Percentiles rank a stretch among this genome's conserved stretches.
These are phyloP conservation scores for Lochmaea capreae DNA, from an alignment of 2,888 invertebrate genomes.

Conservation along the genomic window DNA sequence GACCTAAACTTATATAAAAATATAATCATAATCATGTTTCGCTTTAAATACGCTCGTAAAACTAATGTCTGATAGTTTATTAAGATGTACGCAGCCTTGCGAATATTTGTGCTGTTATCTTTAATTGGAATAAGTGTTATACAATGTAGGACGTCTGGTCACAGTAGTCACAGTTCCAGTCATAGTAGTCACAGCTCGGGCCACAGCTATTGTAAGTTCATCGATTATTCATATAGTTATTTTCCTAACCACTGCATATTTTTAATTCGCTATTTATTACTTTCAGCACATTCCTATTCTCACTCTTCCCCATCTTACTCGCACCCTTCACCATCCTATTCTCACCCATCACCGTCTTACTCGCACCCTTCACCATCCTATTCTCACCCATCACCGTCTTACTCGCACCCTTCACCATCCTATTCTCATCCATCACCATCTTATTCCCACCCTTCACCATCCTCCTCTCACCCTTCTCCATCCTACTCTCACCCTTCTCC, in stretches of 20 bases:
- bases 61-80: neutral
- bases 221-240: too few species aligned
- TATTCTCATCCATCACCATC: slow-evolving; percentile 31
- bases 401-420: slow-evolving; percentile 37
- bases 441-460: slow-evolving; percentile 28
- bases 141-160: neutral
- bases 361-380: slow-evolving; percentile 20
- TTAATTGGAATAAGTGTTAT: neutral
- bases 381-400: slow-evolving; percentile 37
- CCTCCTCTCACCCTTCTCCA: slow-evolving; percentile 29
- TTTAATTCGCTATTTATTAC: neutral
- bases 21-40: neutral
- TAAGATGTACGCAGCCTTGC: neutral
- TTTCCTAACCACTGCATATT: too few species aligned
- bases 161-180: neutral
- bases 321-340: slow-evolving; percentile 25
- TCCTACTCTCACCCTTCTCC: slow-evolving; percentile 29
- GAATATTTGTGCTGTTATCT: neutral
- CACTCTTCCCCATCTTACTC: slow-evolving; percentile 27
- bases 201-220: slow-evolving; percentile 23
- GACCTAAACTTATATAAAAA: neutral
- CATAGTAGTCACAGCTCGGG: slow-evolving; percentile 3
- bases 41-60: neutral
- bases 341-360: slow-evolving; percentile 27
- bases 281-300: slow-evolving; percentile 35